Evolutionary conservation across 2,797 vertebrate genomes (phyloP), one percentile per base, ranked within the genome.

Genomic region (Catharus ustulatus): DNA sequence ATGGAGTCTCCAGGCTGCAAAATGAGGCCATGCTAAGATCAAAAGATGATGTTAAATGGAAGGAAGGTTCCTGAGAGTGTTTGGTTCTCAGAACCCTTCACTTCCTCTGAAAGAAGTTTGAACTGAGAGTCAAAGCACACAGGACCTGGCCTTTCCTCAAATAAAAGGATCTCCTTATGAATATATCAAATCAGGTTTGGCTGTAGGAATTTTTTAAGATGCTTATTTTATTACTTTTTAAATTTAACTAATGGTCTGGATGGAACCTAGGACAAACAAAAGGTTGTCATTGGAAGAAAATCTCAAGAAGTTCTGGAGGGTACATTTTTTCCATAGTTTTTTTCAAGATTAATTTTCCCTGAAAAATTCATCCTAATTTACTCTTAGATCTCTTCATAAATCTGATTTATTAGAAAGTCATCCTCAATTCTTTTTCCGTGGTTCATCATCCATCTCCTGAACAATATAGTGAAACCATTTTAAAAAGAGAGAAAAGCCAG

Each of bases 391-490:
- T 89, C 59, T 73, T 92, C 11, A 82, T 82, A 84, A 94, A 76
- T 40, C 73, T 67, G 45, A 92, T 54, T 73, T 91, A 83, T 74
- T 71, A 89, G 52, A 69, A 94, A 94, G 42, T 55, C 61, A 76
- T 57, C 34, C 34, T 63, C 42, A 24, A 48, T 95, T 87, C 76
- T 82, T 92, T 38, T 89, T 59, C 38, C 54, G 77, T 71, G 55
- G 52, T 86, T 84, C 67, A 79, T 45, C 55, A 71, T 71, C 15
- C 72, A 12, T 73, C 29, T 61, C 15, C 34, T 16, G 24, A 81
- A 23, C 36, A 74, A 48, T 45, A 34, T 1, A 78, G 52, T 5
- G 14, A 84, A 86, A 32, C 21, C 5, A 49, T 48, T 71, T 84
- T 20, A 29, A n/a, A 85, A 88, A 32, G 24, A 72, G 7, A 78